Evolutionary conservation across 2,113 vertebrate species (phyloP).

Genomic region (Otolemur garnettii): DNA sequence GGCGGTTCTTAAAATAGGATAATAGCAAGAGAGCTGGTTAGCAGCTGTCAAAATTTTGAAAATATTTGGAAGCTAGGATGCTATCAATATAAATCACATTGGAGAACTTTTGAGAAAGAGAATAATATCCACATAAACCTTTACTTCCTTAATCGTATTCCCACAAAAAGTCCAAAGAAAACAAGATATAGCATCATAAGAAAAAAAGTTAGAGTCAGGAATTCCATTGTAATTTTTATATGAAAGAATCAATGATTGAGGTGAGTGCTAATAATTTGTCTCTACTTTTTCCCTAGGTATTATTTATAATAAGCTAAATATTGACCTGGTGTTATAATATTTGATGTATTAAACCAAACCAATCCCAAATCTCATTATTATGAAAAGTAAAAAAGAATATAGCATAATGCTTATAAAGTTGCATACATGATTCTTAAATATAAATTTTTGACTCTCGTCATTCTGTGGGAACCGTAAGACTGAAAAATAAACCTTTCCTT

Average conservation of each 20-base stretch:
- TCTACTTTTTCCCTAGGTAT: background rate
- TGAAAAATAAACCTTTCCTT: background rate
- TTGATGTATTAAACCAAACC: background rate
- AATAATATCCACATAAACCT: background rate
- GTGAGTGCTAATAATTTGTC: background rate
- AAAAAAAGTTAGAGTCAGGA: background rate
- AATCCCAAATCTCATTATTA: background rate
- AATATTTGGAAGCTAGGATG: background rate
- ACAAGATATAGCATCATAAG: background rate
- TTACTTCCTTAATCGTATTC: background rate
- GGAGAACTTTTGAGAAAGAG: background rate
- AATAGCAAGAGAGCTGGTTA: background rate
- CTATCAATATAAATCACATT: background rate
- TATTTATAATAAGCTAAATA: constrained; percentile 8
- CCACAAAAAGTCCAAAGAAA: background rate
- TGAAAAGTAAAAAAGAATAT: background rate
- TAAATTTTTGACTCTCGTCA: background rate
- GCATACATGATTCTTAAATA: background rate
- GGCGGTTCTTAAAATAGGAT: background rate
- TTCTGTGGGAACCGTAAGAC: background rate
- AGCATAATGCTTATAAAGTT: background rate
- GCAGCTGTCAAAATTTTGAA: background rate
- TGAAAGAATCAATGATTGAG: background rate
- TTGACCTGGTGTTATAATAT: background rate
- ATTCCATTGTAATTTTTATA: constrained; percentile 13